A percentile compares a stretch with the other conserved stretches of the same genome.
Conservation (phyloP, 2,113 vertebrate species). For the Meleagris gallopavo region DNA sequence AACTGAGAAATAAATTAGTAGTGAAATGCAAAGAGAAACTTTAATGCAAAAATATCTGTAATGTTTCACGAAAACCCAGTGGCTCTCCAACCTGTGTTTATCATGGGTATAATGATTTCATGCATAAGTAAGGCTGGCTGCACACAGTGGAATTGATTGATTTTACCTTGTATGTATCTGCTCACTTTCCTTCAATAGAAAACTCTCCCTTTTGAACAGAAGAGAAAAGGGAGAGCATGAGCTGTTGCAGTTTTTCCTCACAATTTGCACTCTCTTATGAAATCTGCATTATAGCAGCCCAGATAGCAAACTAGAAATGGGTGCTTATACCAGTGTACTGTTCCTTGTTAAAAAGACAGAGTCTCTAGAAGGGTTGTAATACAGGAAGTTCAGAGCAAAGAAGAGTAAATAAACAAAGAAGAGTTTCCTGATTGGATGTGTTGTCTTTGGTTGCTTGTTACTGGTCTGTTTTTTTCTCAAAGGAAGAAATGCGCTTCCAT, state of each 20-base stretch:
- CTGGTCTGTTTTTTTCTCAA: not conserved
- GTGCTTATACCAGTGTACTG: not conserved
- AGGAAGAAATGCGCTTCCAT: not conserved
- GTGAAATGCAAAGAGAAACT: not conserved
- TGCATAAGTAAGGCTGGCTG: not conserved
- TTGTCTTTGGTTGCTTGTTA: not conserved
- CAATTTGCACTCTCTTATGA: not conserved
- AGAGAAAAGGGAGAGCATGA: not conserved
- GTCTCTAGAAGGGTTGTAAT: not conserved
- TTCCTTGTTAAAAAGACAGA: not conserved
- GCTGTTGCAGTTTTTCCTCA: not conserved
- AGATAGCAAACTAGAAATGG: not conserved
- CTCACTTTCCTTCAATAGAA: not conserved
- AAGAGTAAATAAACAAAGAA: accelerated
- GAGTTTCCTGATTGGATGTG: not conserved
- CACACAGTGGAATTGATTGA: not conserved
- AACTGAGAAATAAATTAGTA: not conserved
- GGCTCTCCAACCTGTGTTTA: not conserved
- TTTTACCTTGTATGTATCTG: not conserved
- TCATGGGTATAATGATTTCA: not conserved
- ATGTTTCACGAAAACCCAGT: not conserved
- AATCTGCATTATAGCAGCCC: not conserved
- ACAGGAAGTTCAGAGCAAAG: not conserved
- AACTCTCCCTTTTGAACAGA: not conserved
- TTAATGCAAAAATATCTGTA: not conserved